Base-by-base conservation (phyloP, 2,113 vertebrate species). In the Cyphomyrus plagiostoma region DNA sequence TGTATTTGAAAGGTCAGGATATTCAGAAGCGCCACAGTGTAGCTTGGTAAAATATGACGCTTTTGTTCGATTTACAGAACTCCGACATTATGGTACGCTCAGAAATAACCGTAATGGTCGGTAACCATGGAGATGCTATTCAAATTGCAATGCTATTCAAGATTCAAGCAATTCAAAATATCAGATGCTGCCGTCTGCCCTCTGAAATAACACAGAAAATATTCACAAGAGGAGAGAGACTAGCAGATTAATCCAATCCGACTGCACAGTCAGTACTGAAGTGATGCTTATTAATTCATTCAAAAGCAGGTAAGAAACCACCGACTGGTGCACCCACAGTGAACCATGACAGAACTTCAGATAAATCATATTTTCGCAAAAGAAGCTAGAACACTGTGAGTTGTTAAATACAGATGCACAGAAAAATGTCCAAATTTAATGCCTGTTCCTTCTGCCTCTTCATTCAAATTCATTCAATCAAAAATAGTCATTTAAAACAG, bases 41-140 rank as follows among this genome's bases (percentile, higher is more conserved):
- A 8, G 35, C 35, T 80, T 6, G 13, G n/a, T 39, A 70, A 77
- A 15, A 39, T 80, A 42, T 17, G 17, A 39, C 10, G 74, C 74
- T 80, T 80, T 80, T 80, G 35, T 42, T 4, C 39, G 74, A 7
- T 42, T 80, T 42, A 80, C 74, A 80, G 74, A 42, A 80, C n/a
- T 39, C 15, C 15, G 6, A n/a, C 74, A 19, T 15, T 77, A 77
- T 39, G 70, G 13, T 77, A 39, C 30, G 13, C 30, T 42, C 17
- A 80, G 35, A 42, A 80, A 80, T 80, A 70, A 30, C 62, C 3
- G n/a, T 70, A 80, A 80, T 39, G 39, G 13, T 80, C 35, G 35
- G 74, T 80, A 80, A 80, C 74, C 74, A 80, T 80, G 74, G 74
- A 42, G 74, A 80, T 80, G 35, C 35, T 80, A 39, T 77, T 77